Evolutionary conservation across 2,888 invertebrate species (phyloP), one percentile per base, ranked within the genome.

Genomic region (Dorcus parallelipipedus): DNA sequence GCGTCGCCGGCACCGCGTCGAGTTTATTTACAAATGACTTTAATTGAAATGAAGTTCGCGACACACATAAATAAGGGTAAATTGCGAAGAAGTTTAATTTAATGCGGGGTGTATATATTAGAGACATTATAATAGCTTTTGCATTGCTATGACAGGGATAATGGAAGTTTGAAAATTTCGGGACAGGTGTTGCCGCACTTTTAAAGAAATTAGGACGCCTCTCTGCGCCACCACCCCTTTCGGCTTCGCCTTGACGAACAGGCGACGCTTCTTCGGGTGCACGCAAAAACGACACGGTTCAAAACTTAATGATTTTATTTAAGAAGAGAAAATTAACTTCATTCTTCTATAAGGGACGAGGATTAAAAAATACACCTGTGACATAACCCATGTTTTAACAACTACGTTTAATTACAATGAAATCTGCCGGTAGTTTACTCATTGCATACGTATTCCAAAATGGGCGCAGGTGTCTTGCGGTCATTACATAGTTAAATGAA

Each of bases 111-210:
- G 63, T 65, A 68, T 68, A 68, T 63, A 65, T 64, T 53, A 56
- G 61, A 64, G 62, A 63, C 61, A 64, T 63, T 64, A 66, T 64
- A 63, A 64, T 63, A 61, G 61, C 62, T 42, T 56, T 56, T 59
- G 62, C 64, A 59, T 66, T 67, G 64, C 62, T 59, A 63, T 67
- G 67, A 67, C 67, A 67, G 64, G 60, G 64, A 66, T 67, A 68
- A 68, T 68, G 67, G 68, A 68, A 68, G 63, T 68, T 68, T 68
- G 67, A 68, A 68, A 67, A 68, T 66, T 68, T 62, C 62, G 62
- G 64, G 68, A 68, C 68, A 68, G 68, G 68, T 70, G 69, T 61
- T 66, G 67, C 68, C 64, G 67, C 64, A 65, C 66, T 69, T 67
- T 68, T 68, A 69, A 69, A 69, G 67, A 65, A 69, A 69, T 68